Conservation (phyloP, 2,888 invertebrate species). For the Cenopis cana region DNA sequence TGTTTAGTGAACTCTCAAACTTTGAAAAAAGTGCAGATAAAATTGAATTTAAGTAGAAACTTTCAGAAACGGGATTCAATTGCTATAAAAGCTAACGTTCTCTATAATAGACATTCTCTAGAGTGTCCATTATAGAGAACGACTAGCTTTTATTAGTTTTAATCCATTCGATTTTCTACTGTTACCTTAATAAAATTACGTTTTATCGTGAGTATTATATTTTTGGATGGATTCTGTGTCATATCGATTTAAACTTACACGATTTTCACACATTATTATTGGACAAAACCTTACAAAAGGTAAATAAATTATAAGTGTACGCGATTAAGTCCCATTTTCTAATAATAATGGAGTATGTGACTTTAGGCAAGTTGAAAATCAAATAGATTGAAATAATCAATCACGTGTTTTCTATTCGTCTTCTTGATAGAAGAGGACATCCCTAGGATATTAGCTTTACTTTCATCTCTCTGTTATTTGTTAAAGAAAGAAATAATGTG, state of each 20-base stretch:
- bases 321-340: no score
- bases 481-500: neutral
- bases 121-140: no score
- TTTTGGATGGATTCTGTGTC: no score
- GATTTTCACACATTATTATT: no score
- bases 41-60: slow-evolving; percentile 13
- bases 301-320: no score
- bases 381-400: neutral
- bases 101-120: neutral
- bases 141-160: no score
- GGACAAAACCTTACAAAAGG: no score
- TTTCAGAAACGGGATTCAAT: slow-evolving; percentile 3
- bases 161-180: neutral
- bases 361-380: neutral
- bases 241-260: no score
- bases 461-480: neutral
- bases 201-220: no score
- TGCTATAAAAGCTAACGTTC: slow-evolving; percentile 5
- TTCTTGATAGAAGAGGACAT: neutral
- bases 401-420: neutral
- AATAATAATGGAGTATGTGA: no score
- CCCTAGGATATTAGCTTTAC: neutral
- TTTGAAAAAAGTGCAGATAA: slow-evolving; percentile 23
- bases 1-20: slow-evolving; percentile 13
- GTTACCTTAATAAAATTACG: no score